These are phyloP conservation scores for Polia nebulosa DNA, from an alignment of 2,888 invertebrate species.

Conservation along the genomic window DNA sequence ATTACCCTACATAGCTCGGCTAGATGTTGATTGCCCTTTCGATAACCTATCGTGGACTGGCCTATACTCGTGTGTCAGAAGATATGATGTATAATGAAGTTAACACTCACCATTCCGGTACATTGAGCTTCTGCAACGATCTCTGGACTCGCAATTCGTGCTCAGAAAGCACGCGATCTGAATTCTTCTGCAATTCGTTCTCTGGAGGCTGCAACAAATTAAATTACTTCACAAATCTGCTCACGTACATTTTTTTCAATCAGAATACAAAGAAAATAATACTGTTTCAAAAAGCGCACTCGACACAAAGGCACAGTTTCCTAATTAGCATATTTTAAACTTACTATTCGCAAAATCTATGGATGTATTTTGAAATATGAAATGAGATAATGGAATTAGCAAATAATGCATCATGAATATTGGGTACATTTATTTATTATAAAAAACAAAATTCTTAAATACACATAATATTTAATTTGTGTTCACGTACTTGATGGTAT, in stretches of 20 bases:
- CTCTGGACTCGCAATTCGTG: conserved; percentile 98
- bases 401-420: conserved; percentile 20
- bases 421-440: conserved; percentile 21
- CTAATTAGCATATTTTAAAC: conserved; percentile 32
- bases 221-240: conserved; percentile 40
- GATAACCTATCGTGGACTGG: conserved; percentile 56
- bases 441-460: conserved; percentile 21
- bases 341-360: background rate
- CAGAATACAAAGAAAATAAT: conserved; percentile 38
- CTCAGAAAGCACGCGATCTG: conserved; percentile 96
- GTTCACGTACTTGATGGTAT: conserved; percentile 63
- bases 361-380: background rate
- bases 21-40: conserved; percentile 59
- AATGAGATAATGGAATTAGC: conserved; percentile 2
- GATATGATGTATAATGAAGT: conserved; percentile 35
- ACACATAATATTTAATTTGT: conserved; percentile 30
- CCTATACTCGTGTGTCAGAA: conserved; percentile 37
- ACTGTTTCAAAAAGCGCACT: conserved; percentile 45
- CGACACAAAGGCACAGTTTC: conserved; percentile 36
- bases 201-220: conserved; percentile 95
- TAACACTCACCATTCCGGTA: conserved; percentile 96
- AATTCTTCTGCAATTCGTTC: conserved; percentile 97
- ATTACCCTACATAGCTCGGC: conserved; percentile 58
- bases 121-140: conserved; percentile 97
- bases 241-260: conserved; percentile 19